Conservation (phyloP, 2,113 vertebrate species). For the Gavia stellata region DNA sequence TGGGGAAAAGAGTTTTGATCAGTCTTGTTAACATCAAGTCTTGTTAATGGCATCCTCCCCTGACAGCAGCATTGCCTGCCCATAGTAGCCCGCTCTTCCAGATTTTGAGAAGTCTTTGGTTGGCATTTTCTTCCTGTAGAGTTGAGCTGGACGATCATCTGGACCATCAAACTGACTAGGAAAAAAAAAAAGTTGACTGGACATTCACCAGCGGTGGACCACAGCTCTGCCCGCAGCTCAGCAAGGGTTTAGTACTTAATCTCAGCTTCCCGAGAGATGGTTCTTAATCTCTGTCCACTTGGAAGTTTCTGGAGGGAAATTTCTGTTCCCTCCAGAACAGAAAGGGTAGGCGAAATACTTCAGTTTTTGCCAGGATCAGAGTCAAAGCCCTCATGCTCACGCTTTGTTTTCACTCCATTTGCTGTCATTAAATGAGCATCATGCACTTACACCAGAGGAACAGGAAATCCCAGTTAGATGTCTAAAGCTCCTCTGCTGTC, state of each 20-base stretch:
- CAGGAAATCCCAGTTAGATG: constrained; percentile 30
- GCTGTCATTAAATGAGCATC: not conserved
- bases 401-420: not conserved
- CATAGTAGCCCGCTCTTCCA: not conserved
- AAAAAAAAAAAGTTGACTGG: not conserved
- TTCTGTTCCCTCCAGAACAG: not conserved
- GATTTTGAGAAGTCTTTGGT: not conserved
- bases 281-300: not conserved
- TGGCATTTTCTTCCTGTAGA: not conserved
- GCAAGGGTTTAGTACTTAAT: not conserved
- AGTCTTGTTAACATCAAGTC: not conserved
- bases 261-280: not conserved
- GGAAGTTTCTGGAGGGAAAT: not conserved
- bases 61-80: not conserved
- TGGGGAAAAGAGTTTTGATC: not conserved
- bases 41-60: not conserved
- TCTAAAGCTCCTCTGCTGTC: constrained; percentile 12
- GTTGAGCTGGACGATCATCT: not conserved
- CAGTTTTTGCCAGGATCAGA: not conserved
- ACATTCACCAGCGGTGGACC: not conserved
- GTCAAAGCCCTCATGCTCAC: not conserved
- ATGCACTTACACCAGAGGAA: not conserved
- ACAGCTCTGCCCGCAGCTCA: not conserved
- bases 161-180: not conserved
- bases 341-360: not conserved